phyloP scores from a whole-genome alignment of 2,888 invertebrate genomes.

The Sinotaia quadrata region DNA sequence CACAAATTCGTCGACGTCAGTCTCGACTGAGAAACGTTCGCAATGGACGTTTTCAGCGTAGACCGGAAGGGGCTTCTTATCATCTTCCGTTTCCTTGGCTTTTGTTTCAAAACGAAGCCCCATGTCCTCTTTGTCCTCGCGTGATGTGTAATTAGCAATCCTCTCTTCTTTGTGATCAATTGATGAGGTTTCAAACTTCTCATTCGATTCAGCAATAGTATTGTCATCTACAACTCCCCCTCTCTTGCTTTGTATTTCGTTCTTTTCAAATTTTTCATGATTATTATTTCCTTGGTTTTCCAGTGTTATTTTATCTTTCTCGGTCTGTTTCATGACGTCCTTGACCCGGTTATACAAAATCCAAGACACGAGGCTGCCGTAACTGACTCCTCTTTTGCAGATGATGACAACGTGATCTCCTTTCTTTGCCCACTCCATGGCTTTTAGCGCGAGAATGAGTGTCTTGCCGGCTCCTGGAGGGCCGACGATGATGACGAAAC shows the following conservation, averaged over 20 bases:
- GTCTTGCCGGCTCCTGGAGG: constrained; percentile 19
- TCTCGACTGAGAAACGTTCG: constrained; percentile 3
- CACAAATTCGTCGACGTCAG: not conserved
- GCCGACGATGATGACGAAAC: constrained; percentile 10
- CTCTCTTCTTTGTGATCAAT: no score
- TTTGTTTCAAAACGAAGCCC: no score
- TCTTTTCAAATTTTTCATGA: not conserved
- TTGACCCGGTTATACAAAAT: not conserved
- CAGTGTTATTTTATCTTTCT: not conserved
- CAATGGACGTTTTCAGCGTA: not conserved
- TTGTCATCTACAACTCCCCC: no score
- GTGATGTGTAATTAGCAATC: no score
- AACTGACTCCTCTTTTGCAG: not conserved
- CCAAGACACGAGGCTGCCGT: constrained; percentile 18
- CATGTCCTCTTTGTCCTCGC: no score
- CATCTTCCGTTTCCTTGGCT: no score
- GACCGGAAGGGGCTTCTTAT: no score
- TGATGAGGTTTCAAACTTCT: no score
- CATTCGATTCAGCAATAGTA: no score
- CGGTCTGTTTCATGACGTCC: not conserved
- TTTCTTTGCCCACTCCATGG: constrained; percentile 13
- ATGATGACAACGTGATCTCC: constrained; percentile 16
- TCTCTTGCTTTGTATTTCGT: no score
- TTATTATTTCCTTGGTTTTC: not conserved
- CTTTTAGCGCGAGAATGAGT: constrained; percentile 19